Percentiles rank a stretch among this genome's conserved stretches.
These are phyloP conservation scores for Epinephelus malabaricus DNA, from an alignment of 2,797 vertebrate genomes.

Conservation along the genomic window DNA sequence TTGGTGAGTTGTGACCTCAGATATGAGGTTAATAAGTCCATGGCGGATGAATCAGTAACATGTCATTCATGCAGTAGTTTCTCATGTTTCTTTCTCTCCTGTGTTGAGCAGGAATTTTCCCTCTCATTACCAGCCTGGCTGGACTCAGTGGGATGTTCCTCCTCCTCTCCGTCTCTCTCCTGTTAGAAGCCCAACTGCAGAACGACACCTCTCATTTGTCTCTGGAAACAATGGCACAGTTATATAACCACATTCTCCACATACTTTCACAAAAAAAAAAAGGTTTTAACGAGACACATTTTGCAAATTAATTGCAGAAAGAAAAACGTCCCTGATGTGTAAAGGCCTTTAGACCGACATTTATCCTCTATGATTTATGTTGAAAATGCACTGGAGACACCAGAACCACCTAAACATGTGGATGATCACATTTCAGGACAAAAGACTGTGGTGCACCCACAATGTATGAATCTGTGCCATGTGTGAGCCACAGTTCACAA, in stretches of 20 bases:
- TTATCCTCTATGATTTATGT: no score
- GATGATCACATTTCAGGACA: no score
- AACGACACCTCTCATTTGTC: conserved; percentile 65
- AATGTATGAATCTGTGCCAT: no score
- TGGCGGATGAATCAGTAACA: neutral
- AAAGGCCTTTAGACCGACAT: no score
- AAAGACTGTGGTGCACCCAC: no score
- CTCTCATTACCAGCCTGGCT: conserved; percentile 43
- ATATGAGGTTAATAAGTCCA: neutral
- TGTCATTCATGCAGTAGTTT: neutral
- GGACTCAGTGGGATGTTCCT: conserved; percentile 49
- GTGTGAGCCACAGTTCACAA: no score
- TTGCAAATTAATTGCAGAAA: neutral
- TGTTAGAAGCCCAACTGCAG: conserved; percentile 21
- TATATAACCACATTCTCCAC: conserved; percentile 59
- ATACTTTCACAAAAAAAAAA: conserved; percentile 30
- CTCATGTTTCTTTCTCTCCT: neutral
- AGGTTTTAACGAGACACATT: neutral
- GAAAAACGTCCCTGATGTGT: no score
- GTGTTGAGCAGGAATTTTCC: conserved; percentile 29
- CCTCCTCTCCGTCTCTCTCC: conserved; percentile 22
- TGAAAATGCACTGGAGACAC: no score
- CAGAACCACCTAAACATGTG: no score
- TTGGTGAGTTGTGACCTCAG: neutral
- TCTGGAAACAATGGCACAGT: conserved; percentile 60